These are phyloP conservation scores for Hyalella azteca DNA, from an alignment of 2,888 invertebrate species.

Conservation along the genomic window DNA sequence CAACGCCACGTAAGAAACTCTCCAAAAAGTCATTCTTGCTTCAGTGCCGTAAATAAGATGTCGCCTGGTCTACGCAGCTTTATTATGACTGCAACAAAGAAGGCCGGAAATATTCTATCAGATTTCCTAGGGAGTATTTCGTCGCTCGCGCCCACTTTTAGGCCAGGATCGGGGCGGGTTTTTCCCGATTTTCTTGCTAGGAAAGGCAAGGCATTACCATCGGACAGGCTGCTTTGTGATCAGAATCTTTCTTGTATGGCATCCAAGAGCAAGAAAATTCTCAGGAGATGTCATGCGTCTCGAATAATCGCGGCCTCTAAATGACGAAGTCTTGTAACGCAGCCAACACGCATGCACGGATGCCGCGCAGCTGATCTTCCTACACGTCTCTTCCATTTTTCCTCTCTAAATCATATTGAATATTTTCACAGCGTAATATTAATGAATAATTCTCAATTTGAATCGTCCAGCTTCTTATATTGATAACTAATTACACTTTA, in stretches of 20 bases:
- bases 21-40: too few relatives aligned
- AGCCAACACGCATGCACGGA: too few relatives aligned
- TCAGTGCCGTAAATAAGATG: too few relatives aligned
- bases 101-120: slow-evolving; percentile 19
- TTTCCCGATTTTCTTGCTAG: background rate
- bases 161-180: background rate
- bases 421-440: too few relatives aligned
- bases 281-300: background rate
- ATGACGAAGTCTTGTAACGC: background rate
- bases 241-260: slow-evolving; percentile 26
- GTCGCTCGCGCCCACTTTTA: slow-evolving; percentile 21
- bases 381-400: too few relatives aligned
- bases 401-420: too few relatives aligned
- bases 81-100: slow-evolving; percentile 6
- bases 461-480: too few relatives aligned
- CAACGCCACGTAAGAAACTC: too few relatives aligned
- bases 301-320: slow-evolving; percentile 4
- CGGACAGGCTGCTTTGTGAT: slow-evolving; percentile 36
- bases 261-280: slow-evolving; percentile 4
- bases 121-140: slow-evolving; percentile 28
- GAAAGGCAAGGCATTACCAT: slow-evolving; percentile 37
- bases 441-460: too few relatives aligned
- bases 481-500: too few relatives aligned
- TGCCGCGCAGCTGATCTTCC: too few relatives aligned
- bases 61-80: background rate